Base-by-base conservation (phyloP, 2,797 vertebrate species). In the Pelochelys cantorii region DNA sequence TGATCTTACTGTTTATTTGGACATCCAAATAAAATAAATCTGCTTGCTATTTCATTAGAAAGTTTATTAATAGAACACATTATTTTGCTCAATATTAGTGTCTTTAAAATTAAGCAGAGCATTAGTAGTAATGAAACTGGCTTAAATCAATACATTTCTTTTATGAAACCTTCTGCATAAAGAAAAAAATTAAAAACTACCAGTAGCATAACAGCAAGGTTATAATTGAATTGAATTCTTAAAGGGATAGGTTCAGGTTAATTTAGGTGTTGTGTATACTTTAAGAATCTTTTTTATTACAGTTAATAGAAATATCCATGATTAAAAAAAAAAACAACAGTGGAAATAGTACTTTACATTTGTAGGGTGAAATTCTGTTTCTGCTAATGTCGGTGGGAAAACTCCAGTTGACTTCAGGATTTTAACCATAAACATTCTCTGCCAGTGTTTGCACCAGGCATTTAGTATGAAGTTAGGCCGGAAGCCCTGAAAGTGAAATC, bases 91-190 rank as follows among this genome's bases (percentile, higher is more conserved):
- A 98, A 97, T 98, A 97, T 97, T 97, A 95, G 97, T 98, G 97
- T 98, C 97, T 98, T 98, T 98, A 98, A 98, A 98, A 98, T 98
- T 98, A 98, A 97, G 95, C 94, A 97, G 97, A 97, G 95, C 97
- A 97, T 98, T 98, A 97, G 96, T 97, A 97, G 95, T 94, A 96
- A 90, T 98, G 97, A 98, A 98, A 96, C 93, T 95, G 95, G 96
- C 95, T 97, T 98, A 96, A 97, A 96, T 98, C 97, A 97, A 97
- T 98, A 97, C 80, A 92, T 96, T 89, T 88, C 94, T 97, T 87
- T 97, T 98, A 97, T 79, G 85, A 97, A 96, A 96, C 85, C 86
- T 92, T 96, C 96, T 97, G n/a, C 23, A 54, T 89, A 84, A 97
- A 81, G 53, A 89, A 94, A 94, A 94, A 22, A 89, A 92, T 89